Evolutionary conservation across 2,888 invertebrate species (phyloP), one percentile per base, ranked within the genome.

Genomic region (Stenodera caucasica): DNA sequence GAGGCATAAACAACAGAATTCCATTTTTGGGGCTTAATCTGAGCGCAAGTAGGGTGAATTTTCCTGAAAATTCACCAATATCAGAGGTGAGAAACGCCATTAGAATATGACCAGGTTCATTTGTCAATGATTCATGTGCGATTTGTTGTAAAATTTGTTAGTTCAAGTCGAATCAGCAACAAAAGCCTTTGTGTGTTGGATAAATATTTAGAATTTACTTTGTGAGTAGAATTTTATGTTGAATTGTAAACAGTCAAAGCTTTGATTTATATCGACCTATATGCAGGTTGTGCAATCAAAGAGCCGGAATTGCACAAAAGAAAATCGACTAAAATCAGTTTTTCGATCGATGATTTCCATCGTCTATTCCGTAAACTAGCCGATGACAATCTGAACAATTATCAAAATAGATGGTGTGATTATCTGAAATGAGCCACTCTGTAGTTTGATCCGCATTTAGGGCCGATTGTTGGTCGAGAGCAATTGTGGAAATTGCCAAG

Each of bases 401-500:
- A 40, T 21, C 40, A 40, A 18, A 12, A 40, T 18, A 21, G 40
- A 40, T 40, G 11, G 18, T 40, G 4, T 4, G 1, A 40, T 40
- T 18, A 40, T 9, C 37, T 5, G 21, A 18, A 40, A 40, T 40
- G 18, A 11, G 11, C 40, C 40, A 40, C 21, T 40, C 11, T 40
- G 11, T 3, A 18, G 18, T 9, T 40, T 40, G 18, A 40, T 40
- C 40, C 18, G 21, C 3, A 18, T 2, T 11, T 18, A 18, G 8
- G 11, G n/a, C n/a, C n/a, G n/a, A n/a, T n/a, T 40, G 40, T 40
- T 40, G 40, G 40, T 40, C 21, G 18, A 40, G 40, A 40, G 40
- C 60, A 61, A 57, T 61, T 57, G 53, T 51, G 54, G 35, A 40
- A 58, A 61, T 54, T 61, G 58, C 61, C 15, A 35, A 59, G 63